Evolutionary conservation across 2,113 vertebrate species (phyloP).

Genomic region (Grallaria varia): DNA sequence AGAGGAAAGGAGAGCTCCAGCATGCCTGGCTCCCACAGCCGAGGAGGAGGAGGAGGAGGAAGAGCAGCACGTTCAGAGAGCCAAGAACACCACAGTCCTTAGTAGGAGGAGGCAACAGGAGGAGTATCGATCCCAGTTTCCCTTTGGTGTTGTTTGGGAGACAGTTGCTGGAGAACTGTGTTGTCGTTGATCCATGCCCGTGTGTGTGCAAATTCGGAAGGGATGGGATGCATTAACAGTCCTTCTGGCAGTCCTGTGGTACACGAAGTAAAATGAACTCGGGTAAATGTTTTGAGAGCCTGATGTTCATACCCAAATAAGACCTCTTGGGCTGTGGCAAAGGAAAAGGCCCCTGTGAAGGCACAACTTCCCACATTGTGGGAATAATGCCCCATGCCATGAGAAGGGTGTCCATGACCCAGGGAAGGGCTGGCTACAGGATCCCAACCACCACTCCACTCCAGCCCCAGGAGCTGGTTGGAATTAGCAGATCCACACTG

Average conservation of each 20-base stretch:
- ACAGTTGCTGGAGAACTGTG: background rate
- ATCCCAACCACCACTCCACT: background rate
- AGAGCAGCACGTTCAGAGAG: background rate
- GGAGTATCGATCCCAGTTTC: background rate
- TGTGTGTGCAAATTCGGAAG: accelerated
- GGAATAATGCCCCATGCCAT: accelerated
- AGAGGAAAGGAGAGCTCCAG: background rate
- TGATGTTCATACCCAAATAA: accelerated
- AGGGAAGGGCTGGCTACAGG: background rate
- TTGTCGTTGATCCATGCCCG: background rate
- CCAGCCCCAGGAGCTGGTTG: background rate
- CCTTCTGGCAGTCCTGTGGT: background rate
- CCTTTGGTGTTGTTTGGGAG: background rate
- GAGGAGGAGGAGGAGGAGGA: background rate
- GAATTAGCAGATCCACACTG: background rate
- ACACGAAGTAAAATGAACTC: background rate
- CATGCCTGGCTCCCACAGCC: background rate
- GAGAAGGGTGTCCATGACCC: background rate
- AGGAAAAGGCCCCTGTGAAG: background rate
- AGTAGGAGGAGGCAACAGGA: background rate
- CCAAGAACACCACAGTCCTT: background rate
- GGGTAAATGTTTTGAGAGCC: background rate
- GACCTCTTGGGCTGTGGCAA: accelerated
- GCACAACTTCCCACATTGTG: background rate
- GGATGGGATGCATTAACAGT: background rate